Conservation (phyloP, 2,888 invertebrate genomes). For the Folsomia candida region DNA sequence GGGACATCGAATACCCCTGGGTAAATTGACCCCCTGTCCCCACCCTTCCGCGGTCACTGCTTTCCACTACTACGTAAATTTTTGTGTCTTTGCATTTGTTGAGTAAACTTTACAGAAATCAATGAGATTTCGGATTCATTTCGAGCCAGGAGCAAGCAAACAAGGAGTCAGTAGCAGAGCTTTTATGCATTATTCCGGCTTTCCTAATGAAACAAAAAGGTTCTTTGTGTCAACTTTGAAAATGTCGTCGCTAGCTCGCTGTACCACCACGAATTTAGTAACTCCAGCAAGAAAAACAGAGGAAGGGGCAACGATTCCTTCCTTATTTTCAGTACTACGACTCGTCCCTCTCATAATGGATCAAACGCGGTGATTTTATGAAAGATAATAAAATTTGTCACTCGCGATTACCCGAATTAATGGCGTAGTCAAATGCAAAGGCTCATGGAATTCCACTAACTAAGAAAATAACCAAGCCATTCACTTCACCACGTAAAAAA, state of each 20-base stretch:
- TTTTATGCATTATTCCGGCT: background rate
- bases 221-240: background rate
- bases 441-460: constrained; percentile 1
- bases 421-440: background rate
- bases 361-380: constrained; percentile 9
- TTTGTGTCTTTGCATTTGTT: constrained; percentile 5
- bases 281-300: background rate
- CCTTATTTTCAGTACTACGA: too few species aligned
- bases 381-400: constrained; percentile 15
- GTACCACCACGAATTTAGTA: background rate
- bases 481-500: background rate
- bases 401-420: constrained; percentile 2
- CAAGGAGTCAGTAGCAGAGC: background rate
- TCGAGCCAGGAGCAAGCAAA: background rate
- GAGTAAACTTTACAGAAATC: constrained; percentile 2
- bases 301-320: too few species aligned
- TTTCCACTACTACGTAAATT: too few species aligned
- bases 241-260: background rate
- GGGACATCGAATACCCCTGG: too few species aligned
- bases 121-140: background rate
- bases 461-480: background rate
- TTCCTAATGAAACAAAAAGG: constrained; percentile 1
- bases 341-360: too few species aligned
- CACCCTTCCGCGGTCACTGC: too few species aligned
- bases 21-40: too few species aligned